Evolutionary conservation across 1,140 invertebrate genomes (phyloP), one percentile per base, ranked within the genome.

Genomic region (Cotesia glomerata): DNA sequence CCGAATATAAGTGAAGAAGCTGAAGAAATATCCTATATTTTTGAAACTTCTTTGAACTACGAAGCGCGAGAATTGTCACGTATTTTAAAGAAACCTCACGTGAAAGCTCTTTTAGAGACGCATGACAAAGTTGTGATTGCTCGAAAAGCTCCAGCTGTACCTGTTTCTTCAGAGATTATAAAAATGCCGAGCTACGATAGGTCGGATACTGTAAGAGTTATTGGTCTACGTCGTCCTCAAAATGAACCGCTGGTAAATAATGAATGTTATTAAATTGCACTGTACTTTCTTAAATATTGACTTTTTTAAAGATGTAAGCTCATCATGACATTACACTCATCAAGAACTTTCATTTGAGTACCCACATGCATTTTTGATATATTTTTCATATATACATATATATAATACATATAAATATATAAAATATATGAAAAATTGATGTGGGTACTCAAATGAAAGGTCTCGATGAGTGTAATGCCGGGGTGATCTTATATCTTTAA

Each of bases 221-320:
- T 98, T 45, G 95, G 96, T 16, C 90, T 98, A 11, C 90, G 95
- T 52, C 96, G 96, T 82, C 93, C 92, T 80, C 91, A 93, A 62
- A 93, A 95, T 76, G 95, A 98, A 86, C 96, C 97, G 5, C 86
- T 98, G 85, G 96, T 96, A 82, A 86, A 26, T 26, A 26, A 18
- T 18, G 18, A 18, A 18, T 18, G 0, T 18, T 18, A 2, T 18
- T 18, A 18, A 18, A 18, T 18, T 18, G 18, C 18, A 18, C 18
- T 1, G 18, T 18, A 18, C 18, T 18, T 18, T 18, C 2, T 18
- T 18, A 18, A 18, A 18, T 18, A 18, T 18, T 18, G 18, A 18
- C 18, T 1, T 1, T 18, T 18, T 18, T 18, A 18, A 18, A 18
- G 18, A 18, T 18, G 2, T 18, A 18, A n/a, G n/a, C n/a, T n/a